Percentiles rank a stretch among this genome's conserved stretches.
These are phyloP conservation scores for Diplodus sargus DNA, from an alignment of 2,797 vertebrate genomes.

Conservation along the genomic window DNA sequence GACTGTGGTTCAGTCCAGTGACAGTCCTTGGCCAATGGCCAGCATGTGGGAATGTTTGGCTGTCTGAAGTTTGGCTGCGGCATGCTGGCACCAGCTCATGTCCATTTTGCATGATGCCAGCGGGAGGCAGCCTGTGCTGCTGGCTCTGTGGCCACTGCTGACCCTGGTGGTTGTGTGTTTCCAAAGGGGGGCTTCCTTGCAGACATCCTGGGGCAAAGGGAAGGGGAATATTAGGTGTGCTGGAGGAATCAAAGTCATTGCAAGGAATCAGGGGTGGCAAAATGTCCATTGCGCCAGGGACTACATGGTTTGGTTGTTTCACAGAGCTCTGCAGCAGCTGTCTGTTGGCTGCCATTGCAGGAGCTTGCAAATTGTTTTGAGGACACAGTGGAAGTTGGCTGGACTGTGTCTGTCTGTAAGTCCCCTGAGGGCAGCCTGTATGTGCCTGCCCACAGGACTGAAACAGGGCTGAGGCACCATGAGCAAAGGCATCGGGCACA, in stretches of 20 bases:
- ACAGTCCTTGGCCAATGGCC: constrained; percentile 38
- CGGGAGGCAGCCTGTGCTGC: constrained; percentile 52
- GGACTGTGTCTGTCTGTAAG: constrained; percentile 23
- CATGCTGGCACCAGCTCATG: constrained; percentile 31
- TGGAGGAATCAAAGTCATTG: constrained; percentile 47
- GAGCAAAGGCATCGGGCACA: constrained; percentile 25
- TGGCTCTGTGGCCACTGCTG: constrained; percentile 68
- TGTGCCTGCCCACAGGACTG: constrained; percentile 54
- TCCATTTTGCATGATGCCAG: constrained; percentile 53
- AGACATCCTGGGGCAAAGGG: constrained; percentile 41
- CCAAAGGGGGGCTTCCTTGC: constrained; percentile 43
- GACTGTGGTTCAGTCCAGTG: constrained; percentile 53
- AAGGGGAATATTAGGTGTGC: constrained; percentile 15
- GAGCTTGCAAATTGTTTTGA: constrained; percentile 40
- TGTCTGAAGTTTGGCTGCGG: constrained; percentile 45
- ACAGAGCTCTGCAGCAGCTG: constrained; percentile 49
- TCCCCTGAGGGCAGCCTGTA: not conserved
- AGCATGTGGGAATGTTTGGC: constrained; percentile 45
- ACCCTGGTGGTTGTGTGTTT: constrained; percentile 23
- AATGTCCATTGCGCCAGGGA: constrained; percentile 17
- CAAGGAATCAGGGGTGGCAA: constrained; percentile 66
- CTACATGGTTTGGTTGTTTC: constrained; percentile 22
- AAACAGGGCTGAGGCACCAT: constrained; percentile 15
- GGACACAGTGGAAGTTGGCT: constrained; percentile 30
- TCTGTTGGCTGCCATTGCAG: constrained; percentile 23